phyloP scores from a whole-genome alignment of 2,888 invertebrate species.

The Acanthoscelides obtectus region DNA sequence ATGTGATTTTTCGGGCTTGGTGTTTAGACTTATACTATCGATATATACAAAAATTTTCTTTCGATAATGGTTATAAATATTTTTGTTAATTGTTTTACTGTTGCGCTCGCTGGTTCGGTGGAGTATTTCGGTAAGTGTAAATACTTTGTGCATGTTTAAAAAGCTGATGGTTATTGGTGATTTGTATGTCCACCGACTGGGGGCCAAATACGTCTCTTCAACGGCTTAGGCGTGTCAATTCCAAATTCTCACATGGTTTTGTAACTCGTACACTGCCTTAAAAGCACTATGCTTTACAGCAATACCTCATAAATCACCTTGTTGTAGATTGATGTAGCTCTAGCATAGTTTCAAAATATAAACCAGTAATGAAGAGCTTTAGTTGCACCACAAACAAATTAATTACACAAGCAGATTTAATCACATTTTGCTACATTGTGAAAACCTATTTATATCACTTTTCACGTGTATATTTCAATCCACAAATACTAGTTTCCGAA shows the following conservation, averaged over 20 bases:
- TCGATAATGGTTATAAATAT: neutral
- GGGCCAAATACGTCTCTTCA: neutral
- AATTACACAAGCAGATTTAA: no score
- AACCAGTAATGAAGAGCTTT: no score
- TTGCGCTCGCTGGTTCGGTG: neutral
- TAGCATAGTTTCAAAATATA: no score
- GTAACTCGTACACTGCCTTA: no score
- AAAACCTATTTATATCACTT: no score
- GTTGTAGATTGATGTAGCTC: no score
- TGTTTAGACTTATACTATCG: neutral
- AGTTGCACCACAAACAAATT: no score
- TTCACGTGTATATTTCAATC: no score
- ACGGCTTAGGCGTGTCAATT: neutral
- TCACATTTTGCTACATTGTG: no score
- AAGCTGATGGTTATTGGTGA: neutral
- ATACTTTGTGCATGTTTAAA: neutral
- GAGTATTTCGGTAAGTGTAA: neutral
- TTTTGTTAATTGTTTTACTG: neutral
- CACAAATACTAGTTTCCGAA: no score
- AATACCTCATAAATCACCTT: no score
- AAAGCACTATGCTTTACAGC: no score
- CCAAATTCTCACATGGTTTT: neutral
- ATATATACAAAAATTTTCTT: neutral
- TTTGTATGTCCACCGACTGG: neutral
- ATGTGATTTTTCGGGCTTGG: neutral